phyloP scores from a whole-genome alignment of 2,113 vertebrate genomes.

The Tapirus terrestris region DNA sequence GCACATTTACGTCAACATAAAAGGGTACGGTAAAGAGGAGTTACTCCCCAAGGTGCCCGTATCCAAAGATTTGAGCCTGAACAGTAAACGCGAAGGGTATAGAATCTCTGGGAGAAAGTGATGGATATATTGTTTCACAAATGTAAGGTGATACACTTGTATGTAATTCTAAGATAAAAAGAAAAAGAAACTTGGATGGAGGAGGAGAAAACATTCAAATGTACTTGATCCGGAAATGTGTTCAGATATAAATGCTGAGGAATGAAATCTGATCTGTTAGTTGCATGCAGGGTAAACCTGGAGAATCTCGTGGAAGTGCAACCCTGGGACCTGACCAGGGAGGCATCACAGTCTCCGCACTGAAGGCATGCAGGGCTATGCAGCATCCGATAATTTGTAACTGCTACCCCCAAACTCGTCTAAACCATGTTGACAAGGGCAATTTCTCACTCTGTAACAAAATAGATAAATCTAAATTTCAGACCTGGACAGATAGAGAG shows the following conservation, averaged over 20 bases:
- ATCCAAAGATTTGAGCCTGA: not conserved
- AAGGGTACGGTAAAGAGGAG: not conserved
- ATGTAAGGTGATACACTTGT: fast-evolving
- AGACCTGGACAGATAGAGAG: not conserved
- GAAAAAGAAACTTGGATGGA: not conserved
- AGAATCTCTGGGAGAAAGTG: not conserved
- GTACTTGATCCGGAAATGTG: not conserved
- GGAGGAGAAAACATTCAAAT: not conserved
- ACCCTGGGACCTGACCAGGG: fast-evolving
- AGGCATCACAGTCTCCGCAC: fast-evolving
- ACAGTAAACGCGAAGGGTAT: not conserved
- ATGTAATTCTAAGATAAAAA: not conserved
- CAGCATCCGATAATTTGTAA: fast-evolving
- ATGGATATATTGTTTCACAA: not conserved
- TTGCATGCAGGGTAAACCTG: not conserved
- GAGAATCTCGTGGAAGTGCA: fast-evolving
- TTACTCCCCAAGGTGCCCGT: fast-evolving
- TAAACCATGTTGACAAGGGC: not conserved
- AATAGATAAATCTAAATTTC: not conserved
- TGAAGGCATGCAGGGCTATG: not conserved
- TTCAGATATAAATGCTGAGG: not conserved
- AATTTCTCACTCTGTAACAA: not conserved
- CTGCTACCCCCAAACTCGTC: not conserved
- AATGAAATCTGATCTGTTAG: not conserved
- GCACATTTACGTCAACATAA: not conserved